These are phyloP conservation scores for Diorhabda elongata DNA, from an alignment of 1,140 invertebrate genomes.

Conservation along the genomic window DNA sequence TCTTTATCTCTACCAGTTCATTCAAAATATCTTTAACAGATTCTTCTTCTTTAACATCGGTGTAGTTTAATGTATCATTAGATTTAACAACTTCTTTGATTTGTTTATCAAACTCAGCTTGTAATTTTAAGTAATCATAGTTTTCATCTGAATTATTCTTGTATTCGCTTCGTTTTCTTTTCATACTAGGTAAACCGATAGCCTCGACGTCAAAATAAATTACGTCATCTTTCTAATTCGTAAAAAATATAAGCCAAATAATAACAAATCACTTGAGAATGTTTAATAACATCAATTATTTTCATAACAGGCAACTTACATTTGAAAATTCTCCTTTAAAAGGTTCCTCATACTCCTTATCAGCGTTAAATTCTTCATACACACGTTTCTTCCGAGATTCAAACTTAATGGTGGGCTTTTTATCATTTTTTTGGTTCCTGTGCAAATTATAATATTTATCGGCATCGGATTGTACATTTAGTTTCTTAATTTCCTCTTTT, in stretches of 20 bases:
- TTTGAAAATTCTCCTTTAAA: constrained; percentile 36
- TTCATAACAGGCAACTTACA: constrained; percentile 1
- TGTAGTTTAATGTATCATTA: constrained; percentile 39
- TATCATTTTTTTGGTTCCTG: constrained; percentile 19
- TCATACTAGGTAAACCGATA: constrained; percentile 5
- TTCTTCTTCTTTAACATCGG: constrained; percentile 42
- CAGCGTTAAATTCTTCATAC: constrained; percentile 30
- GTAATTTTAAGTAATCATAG: constrained; percentile 41
- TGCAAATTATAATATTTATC: constrained; percentile 37
- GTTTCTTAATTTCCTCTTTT: constrained; percentile 24
- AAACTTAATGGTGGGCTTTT: constrained; percentile 7
- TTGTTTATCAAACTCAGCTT: constrained; percentile 36
- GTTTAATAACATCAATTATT: no score
- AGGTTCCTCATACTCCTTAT: constrained; percentile 28
- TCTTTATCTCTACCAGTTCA: constrained; percentile 30
- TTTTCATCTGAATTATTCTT: constrained; percentile 21
- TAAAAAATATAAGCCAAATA: no score
- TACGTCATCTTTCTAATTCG: constrained; percentile 25
- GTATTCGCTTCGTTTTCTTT: constrained; percentile 20
- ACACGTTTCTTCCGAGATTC: constrained; percentile 11
- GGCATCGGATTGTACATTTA: constrained; percentile 12
- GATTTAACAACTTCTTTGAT: constrained; percentile 27
- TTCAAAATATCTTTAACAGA: constrained; percentile 34
- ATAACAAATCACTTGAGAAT: no score
- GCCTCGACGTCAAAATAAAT: constrained; percentile 32